These are phyloP conservation scores for Axea sp. DNA, from an alignment of 2,888 invertebrate species.

Conservation along the genomic window DNA sequence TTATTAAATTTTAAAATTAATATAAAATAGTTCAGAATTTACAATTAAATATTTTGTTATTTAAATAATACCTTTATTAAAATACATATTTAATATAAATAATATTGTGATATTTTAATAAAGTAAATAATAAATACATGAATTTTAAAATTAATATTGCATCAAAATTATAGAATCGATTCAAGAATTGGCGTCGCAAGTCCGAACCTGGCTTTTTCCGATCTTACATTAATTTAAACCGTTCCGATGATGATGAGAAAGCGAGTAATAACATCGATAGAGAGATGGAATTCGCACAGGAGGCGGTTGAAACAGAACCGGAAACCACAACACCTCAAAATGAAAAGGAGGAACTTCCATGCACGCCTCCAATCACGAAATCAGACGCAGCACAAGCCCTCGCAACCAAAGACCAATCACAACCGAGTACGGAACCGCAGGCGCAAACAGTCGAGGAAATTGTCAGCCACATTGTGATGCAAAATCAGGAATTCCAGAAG, in stretches of 20 bases:
- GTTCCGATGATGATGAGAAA: slow-evolving; percentile 74
- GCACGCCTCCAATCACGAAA: slow-evolving; percentile 5
- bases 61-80: too few species aligned
- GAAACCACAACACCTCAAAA: slow-evolving; percentile 71
- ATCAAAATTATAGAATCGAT: slow-evolving; percentile 74
- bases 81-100: too few species aligned
- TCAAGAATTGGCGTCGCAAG: slow-evolving; percentile 86
- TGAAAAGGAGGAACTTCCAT: slow-evolving; percentile 75
- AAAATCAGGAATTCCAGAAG: slow-evolving; percentile 90
- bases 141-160: slow-evolving; percentile 2
- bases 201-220: slow-evolving; percentile 85
- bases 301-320: slow-evolving; percentile 35
- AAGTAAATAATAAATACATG: too few species aligned
- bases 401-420: slow-evolving; percentile 42
- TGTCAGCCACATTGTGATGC: slow-evolving; percentile 90
- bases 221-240: slow-evolving; percentile 74
- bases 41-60: too few species aligned
- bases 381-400: slow-evolving; percentile 7
- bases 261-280: slow-evolving; percentile 31
- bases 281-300: slow-evolving; percentile 64
- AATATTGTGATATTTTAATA: too few species aligned
- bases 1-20: too few species aligned
- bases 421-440: slow-evolving; percentile 37
- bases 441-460: slow-evolving; percentile 86
- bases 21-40: too few species aligned